A percentile compares a stretch with the other conserved stretches of the same genome.
Evolutionary conservation across 2,113 vertebrate genomes (phyloP).

Genomic region (Melanerpes formicivorus): DNA sequence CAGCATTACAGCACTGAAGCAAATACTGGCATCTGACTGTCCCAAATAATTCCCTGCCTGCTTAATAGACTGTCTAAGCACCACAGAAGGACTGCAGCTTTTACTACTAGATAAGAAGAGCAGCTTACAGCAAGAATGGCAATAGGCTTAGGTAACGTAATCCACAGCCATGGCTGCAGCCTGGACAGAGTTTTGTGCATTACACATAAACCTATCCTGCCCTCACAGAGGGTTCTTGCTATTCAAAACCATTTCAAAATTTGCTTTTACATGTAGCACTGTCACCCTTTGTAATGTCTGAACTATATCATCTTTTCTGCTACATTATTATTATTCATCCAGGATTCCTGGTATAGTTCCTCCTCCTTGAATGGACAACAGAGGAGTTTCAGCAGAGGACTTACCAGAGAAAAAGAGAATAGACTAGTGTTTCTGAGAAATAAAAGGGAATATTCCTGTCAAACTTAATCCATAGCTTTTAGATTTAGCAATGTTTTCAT

Average conservation of each 20-base stretch:
- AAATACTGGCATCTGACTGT: background rate
- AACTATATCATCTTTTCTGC: constrained; percentile 1
- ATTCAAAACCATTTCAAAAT: background rate
- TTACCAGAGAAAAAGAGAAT: background rate
- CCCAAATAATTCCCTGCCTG: background rate
- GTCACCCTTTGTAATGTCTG: background rate
- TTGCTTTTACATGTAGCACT: background rate
- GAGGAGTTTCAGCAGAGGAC: background rate
- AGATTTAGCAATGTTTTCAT: background rate
- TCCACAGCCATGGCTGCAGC: background rate
- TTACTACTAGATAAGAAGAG: constrained; percentile 11
- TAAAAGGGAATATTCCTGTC: background rate
- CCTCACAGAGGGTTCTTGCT: background rate
- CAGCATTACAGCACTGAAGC: background rate
- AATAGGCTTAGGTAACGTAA: background rate
- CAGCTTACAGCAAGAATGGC: constrained; percentile 24
- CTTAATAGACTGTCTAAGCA: background rate
- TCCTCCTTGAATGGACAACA: background rate
- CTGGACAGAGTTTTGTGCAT: constrained; percentile 3
- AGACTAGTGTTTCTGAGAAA: background rate
- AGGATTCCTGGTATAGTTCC: background rate
- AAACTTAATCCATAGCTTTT: background rate
- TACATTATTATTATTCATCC: background rate
- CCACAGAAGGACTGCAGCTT: background rate
- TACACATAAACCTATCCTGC: background rate